Evolutionary conservation across 2,113 vertebrate genomes (phyloP).

Genomic region (Myxocyprinus asiaticus): DNA sequence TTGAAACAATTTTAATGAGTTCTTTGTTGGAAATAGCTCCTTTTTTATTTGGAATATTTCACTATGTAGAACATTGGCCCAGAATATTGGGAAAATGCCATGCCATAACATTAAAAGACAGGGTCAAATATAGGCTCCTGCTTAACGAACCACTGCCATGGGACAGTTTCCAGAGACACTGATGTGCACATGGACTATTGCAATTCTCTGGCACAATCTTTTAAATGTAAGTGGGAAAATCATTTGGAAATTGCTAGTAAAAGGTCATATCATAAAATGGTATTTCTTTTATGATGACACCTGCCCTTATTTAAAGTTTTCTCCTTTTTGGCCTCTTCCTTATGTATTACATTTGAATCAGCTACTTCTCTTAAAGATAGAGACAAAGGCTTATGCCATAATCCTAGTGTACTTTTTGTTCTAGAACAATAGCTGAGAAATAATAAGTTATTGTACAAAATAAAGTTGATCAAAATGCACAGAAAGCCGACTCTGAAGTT

Average conservation of each 20-base stretch:
- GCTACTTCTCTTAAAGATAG: constrained; percentile 11
- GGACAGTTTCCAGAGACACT: constrained; percentile 61
- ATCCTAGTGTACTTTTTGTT: constrained; percentile 2
- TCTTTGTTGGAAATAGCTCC: constrained; percentile 52
- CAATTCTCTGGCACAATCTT: constrained; percentile 9
- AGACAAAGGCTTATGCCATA: constrained; percentile 9
- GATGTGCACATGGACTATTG: constrained; percentile 14
- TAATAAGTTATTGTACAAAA: neutral
- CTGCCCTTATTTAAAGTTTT: constrained; percentile 17
- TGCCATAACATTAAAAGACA: constrained; percentile 60
- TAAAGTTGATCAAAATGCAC: neutral
- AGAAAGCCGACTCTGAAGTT: neutral
- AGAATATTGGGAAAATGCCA: constrained; percentile 35
- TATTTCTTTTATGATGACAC: constrained; percentile 29
- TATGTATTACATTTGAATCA: constrained; percentile 12
- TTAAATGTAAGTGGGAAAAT: constrained; percentile 31
- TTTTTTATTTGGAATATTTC: constrained; percentile 40
- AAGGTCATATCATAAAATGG: constrained; percentile 44
- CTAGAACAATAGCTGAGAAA: neutral
- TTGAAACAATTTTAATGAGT: constrained; percentile 68
- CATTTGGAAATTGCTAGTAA: constrained; percentile 39
- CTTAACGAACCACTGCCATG: constrained; percentile 57
- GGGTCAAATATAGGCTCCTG: constrained; percentile 52
- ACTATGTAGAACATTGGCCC: constrained; percentile 35
- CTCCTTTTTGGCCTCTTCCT: constrained; percentile 20